Base-by-base conservation (phyloP, 92 coral and sea anemone species). In the Chrysogorgia sp. region DNA sequence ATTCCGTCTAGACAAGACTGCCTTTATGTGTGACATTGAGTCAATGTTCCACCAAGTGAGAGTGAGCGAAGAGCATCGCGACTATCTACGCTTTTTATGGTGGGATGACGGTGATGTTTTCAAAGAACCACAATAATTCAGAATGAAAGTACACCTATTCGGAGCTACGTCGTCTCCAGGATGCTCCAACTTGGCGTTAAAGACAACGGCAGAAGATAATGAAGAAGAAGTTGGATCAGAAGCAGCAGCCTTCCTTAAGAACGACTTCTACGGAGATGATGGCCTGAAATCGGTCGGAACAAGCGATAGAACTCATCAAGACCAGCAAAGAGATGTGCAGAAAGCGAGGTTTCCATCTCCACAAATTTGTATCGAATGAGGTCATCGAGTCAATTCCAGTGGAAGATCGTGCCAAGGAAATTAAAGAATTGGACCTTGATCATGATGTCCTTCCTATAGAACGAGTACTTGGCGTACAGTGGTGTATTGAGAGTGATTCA, bases 91-190 rank as follows among this genome's bases (percentile, higher is more conserved):
- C n/a, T 47, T 47, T 15, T n/a, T 47, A 2, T 47, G 53, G 53
- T 12, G 7, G 2, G 53, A 47, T 47, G 53, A 47, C n/a, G n/a
- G 76, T 37, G 56, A 69, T 56, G 43, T 49, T 0, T 2, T 29
- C 14, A 43, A 69, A 45, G 76, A 69, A 15, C 76, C 76, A 32
- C 49, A 23, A 17, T 63, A 69, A 24, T 69, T 13, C 76, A 69
- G 62, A 69, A 69, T 69, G 62, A 56, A 22, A 12, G 62, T 56
- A 4, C 62, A 56, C 30, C 24, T 2, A 20, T 58, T 75, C 14
- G 80, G 80, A 6, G 83, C 64, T 1, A 41, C 15, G 33, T 78
- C 65, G 23, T 78, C 75, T 3, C 83, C 76, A 14, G 83, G 83
- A n/a, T 79, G 83, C 22, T 58, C 83, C 0, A 79, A 79, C 55